Conservation (phyloP, 2,888 invertebrate species). For the Cerceris rybyensis region DNA sequence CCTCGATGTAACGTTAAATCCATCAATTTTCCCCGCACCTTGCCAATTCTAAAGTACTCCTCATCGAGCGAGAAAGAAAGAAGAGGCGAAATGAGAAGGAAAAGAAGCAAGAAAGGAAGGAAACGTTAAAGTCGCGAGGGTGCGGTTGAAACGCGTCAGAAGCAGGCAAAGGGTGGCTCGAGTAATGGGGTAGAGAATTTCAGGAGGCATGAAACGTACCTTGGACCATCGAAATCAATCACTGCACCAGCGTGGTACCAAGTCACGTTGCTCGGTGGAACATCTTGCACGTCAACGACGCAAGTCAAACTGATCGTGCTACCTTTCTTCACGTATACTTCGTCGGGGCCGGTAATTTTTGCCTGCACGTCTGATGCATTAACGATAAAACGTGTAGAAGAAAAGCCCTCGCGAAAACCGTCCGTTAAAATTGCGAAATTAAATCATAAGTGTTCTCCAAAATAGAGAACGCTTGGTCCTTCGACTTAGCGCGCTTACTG, state of each 20-base stretch:
- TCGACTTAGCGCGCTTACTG: too few relatives aligned
- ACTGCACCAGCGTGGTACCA: slow-evolving; percentile 92
- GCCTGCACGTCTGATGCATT: slow-evolving; percentile 81
- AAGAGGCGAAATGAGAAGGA: too few relatives aligned
- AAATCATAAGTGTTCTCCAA: too few relatives aligned
- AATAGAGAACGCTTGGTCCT: too few relatives aligned
- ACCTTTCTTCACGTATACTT: slow-evolving; percentile 83
- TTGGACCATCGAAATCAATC: slow-evolving; percentile 90
- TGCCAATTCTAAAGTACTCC: too few relatives aligned
- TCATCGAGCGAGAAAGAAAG: too few relatives aligned
- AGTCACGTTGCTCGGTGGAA: slow-evolving; percentile 88
- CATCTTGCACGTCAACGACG: slow-evolving; percentile 83
- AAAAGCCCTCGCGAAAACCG: background rate
- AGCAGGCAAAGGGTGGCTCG: too few relatives aligned
- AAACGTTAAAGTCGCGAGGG: background rate
- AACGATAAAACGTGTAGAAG: background rate
- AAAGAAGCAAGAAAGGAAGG: too few relatives aligned
- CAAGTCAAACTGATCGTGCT: slow-evolving; percentile 83
- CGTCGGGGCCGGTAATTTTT: slow-evolving; percentile 82
- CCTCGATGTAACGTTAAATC: too few relatives aligned
- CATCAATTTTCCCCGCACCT: too few relatives aligned
- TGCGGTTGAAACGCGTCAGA: too few relatives aligned
- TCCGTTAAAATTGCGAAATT: too few relatives aligned
- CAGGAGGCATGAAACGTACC: slow-evolving; percentile 57
- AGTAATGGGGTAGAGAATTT: background rate